A percentile compares a stretch with the other conserved stretches of the same genome.
Evolutionary conservation across 2,797 vertebrate genomes (phyloP).

Genomic region (Mormyrops attenuatus): DNA sequence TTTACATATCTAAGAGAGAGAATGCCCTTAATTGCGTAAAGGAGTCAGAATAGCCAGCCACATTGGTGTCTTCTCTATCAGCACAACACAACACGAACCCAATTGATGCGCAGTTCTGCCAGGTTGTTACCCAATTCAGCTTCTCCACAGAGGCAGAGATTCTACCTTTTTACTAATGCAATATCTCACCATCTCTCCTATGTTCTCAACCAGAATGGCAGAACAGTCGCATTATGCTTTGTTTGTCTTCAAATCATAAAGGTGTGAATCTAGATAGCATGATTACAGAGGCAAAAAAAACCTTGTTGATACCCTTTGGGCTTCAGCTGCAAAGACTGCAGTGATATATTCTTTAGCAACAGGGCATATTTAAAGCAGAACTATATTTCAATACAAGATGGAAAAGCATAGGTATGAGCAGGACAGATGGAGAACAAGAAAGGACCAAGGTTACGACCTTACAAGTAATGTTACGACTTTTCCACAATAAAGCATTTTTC

Average conservation of each 20-base stretch:
- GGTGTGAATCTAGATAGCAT: not conserved
- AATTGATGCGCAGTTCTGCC: not conserved
- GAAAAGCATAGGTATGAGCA: not conserved
- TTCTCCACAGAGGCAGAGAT: not conserved
- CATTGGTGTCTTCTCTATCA: not conserved
- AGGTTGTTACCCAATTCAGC: not conserved
- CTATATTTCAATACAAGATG: too few species aligned
- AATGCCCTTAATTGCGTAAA: not conserved
- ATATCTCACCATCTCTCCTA: not conserved
- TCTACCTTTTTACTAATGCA: not conserved
- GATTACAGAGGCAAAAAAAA: not conserved
- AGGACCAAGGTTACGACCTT: not conserved
- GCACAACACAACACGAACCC: not conserved
- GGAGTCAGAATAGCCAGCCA: not conserved
- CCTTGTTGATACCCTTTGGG: not conserved
- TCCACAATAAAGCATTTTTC: not conserved
- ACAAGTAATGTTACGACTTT: not conserved
- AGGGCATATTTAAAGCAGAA: not conserved
- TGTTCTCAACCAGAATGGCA: not conserved
- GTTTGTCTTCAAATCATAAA: not conserved
- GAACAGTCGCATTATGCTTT: not conserved
- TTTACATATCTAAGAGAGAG: not conserved
- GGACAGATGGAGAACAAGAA: not conserved
- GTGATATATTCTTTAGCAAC: not conserved
- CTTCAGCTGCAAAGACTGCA: not conserved